A percentile compares a stretch with the other conserved stretches of the same genome.
Conservation (phyloP, 2,888 invertebrate genomes). For the Drosophila falleni region DNA sequence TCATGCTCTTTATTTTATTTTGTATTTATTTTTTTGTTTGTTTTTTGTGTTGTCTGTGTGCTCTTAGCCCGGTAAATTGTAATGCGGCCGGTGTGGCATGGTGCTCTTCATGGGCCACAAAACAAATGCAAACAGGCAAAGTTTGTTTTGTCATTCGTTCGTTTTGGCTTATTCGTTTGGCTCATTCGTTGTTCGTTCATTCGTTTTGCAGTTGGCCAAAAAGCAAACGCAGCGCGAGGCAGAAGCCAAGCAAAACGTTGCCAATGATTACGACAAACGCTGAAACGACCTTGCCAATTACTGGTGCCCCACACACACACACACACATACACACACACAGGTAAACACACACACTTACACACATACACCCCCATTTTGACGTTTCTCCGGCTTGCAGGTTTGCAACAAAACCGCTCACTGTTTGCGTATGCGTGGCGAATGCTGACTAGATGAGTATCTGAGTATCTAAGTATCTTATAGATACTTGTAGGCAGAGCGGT, state of each 20-base stretch:
- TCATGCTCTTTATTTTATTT: not conserved
- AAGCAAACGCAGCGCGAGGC: conserved; percentile 58
- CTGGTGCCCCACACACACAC: conserved; percentile 47
- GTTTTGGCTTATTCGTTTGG: conserved; percentile 26
- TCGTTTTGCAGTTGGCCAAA: conserved; percentile 62
- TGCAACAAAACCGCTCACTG: conserved; percentile 39
- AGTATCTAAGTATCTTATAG: conserved; percentile 31
- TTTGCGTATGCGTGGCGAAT: conserved; percentile 65
- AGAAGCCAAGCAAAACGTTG: conserved; percentile 66
- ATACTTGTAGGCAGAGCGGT: conserved; percentile 11
- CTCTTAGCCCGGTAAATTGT: conserved; percentile 39
- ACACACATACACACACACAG: conserved; percentile 4
- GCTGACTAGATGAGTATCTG: conserved; percentile 50
- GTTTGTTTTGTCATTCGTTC: conserved; percentile 65
- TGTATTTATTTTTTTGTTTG: conserved; percentile 2
- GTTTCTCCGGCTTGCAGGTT: conserved; percentile 25
- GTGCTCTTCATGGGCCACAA: conserved; percentile 46
- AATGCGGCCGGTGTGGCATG: conserved; percentile 42
- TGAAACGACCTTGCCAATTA: conserved; percentile 84
- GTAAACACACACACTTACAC: conserved; percentile 1
- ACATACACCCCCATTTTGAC: conserved; percentile 15
- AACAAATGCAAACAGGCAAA: conserved; percentile 70
- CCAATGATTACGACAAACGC: conserved; percentile 82
- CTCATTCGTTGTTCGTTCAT: conserved; percentile 32
- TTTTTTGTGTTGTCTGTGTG: conserved; percentile 10